Evolutionary conservation across 2,797 vertebrate species (phyloP).

Genomic region (Psittacula derbiana): DNA sequence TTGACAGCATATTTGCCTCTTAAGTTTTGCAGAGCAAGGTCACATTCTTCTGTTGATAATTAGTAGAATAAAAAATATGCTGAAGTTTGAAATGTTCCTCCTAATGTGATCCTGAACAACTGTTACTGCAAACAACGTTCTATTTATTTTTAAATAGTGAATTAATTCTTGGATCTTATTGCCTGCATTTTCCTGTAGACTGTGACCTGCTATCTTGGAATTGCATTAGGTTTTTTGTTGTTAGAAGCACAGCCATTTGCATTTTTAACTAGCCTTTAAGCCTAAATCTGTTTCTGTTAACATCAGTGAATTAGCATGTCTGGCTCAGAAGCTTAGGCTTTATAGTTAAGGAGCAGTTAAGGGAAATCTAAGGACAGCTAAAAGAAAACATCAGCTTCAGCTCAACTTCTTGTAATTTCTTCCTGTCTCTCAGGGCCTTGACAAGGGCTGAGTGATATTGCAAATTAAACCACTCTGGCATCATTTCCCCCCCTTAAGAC

Average conservation of each 20-base stretch:
- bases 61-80: background rate
- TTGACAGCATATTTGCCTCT: background rate
- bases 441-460: background rate
- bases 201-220: background rate
- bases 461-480: background rate
- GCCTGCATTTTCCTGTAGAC: background rate
- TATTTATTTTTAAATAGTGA: background rate
- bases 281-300: background rate
- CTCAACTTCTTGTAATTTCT: background rate
- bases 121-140: background rate
- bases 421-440: background rate
- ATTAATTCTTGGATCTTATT: background rate
- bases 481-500: background rate
- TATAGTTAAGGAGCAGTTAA: background rate
- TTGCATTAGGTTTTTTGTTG: background rate
- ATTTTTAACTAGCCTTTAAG: constrained; percentile 7
- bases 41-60: background rate
- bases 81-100: background rate
- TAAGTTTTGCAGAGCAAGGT: background rate
- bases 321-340: background rate
- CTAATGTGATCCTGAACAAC: background rate
- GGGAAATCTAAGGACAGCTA: background rate
- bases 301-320: background rate
- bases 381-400: background rate
- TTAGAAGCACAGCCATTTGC: background rate